Percentiles rank a stretch among this genome's conserved stretches.
phyloP scores from a whole-genome alignment of 2,797 vertebrate species.

The Danio aesculapii region DNA sequence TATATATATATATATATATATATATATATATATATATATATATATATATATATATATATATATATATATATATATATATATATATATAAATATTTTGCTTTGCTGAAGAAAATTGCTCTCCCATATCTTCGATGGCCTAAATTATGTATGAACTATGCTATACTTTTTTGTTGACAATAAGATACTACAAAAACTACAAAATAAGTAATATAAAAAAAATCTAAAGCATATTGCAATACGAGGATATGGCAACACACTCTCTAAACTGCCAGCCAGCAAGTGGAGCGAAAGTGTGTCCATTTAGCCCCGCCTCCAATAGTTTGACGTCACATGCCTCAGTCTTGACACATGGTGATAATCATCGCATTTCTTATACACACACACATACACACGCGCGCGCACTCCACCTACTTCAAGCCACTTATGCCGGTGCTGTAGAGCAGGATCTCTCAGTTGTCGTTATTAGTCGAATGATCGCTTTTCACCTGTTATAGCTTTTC shows the following conservation, averaged over 20 bases:
- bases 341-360: conserved; percentile 78
- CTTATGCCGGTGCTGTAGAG: conserved; percentile 19
- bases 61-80: no score
- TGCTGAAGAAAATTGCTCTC: no score
- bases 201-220: not conserved
- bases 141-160: no score
- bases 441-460: not conserved
- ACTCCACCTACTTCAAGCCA: conserved; percentile 17
- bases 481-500: not conserved
- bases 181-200: not conserved
- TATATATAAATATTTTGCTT: no score
- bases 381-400: conserved; percentile 27
- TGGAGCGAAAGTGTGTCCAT: conserved; percentile 29
- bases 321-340: conserved; percentile 78
- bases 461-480: not conserved
- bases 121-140: no score
- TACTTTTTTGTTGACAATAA: not conserved
- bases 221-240: not conserved
- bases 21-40: no score
- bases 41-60: no score
- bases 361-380: conserved; percentile 51
- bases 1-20: no score
- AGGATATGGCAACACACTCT: not conserved
- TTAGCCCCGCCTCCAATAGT: conserved; percentile 55
- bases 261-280: not conserved